Evolutionary conservation across 2,113 vertebrate genomes (phyloP).

Genomic region (Nyctereutes procyonoides): DNA sequence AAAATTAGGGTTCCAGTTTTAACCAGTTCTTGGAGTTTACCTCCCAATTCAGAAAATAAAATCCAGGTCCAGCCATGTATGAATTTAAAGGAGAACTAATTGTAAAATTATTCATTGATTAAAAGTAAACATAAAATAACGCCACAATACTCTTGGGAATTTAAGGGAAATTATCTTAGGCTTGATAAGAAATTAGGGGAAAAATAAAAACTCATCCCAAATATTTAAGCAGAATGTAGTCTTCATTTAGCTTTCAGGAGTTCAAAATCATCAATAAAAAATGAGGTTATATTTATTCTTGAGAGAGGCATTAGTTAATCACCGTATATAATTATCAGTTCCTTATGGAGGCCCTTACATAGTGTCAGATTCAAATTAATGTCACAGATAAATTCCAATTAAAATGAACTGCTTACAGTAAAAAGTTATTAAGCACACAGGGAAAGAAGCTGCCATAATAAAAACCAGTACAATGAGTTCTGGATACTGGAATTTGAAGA

Average conservation of each 20-base stretch:
- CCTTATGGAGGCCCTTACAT: not conserved
- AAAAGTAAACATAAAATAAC: not conserved
- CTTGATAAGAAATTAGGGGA: not conserved
- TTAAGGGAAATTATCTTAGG: not conserved
- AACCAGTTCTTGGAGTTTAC: not conserved
- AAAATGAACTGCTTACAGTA: not conserved
- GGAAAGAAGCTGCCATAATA: not conserved
- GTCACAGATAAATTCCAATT: slow-evolving; percentile 24
- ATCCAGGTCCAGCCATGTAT: not conserved
- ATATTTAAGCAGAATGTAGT: not conserved
- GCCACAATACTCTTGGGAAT: not conserved
- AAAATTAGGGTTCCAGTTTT: not conserved
- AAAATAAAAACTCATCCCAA: not conserved
- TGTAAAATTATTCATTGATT: not conserved
- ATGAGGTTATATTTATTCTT: not conserved
- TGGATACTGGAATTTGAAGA: not conserved
- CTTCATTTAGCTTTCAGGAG: not conserved
- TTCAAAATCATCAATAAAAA: not conserved
- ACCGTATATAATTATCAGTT: not conserved
- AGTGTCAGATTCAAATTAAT: not conserved
- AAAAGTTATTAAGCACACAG: not conserved
- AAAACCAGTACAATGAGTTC: not conserved
- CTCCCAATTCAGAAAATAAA: not conserved
- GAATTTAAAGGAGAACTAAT: not conserved
- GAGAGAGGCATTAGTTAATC: not conserved